Evolutionary conservation across 2,113 vertebrate species (phyloP), one percentile per base, ranked within the genome.

Genomic region (Ceyx margarethae): DNA sequence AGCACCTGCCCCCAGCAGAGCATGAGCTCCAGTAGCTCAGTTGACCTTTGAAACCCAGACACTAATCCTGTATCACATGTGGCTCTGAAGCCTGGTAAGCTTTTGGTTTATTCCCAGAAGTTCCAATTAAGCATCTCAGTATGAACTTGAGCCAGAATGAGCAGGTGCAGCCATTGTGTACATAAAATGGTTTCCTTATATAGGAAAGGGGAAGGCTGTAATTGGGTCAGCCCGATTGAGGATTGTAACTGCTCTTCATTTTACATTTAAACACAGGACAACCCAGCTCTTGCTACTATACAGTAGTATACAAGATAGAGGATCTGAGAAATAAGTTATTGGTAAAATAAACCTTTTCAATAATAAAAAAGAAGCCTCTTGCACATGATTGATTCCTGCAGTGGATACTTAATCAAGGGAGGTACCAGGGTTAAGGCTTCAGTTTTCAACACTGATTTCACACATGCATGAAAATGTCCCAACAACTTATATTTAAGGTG

Each of bases 11-110:
- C 74, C 53, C 48, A 21, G 40, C 85, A 92, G 68, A 91, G 89
- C 83, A n/a, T 12, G 5, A 83, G 91, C 93, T 86, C 83, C 83
- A n/a, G 12, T 5, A 83, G 91, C 93, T 86, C 83, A 5, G 76
- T 26, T 87, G 95, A 97, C 96, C 96, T 97, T 95, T 97, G 79
- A 43, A 95, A 97, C 96, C 66, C 81, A 77, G 95, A 84, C 28
- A 46, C 95, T 90, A 83, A 95, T 85, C 83, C 87, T 28, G 3
- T 40, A 85, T 90, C 95, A 95, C 75, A 0, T 86, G 95, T n/a
- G 48, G 40, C 66, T 48, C 83, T 20, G 72, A 79, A 57, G 56
- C 73, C 69, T 87, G 91, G 46, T 82, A 89, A 96, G 65, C 91
- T 90, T 89, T 92, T 75, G 75, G 69, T 92, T 93, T 95, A 94